Percentiles rank a stretch among this genome's conserved stretches.
Evolutionary conservation across 92 coral and sea anemone species (phyloP).

Genomic region (Siderastrea radians): DNA sequence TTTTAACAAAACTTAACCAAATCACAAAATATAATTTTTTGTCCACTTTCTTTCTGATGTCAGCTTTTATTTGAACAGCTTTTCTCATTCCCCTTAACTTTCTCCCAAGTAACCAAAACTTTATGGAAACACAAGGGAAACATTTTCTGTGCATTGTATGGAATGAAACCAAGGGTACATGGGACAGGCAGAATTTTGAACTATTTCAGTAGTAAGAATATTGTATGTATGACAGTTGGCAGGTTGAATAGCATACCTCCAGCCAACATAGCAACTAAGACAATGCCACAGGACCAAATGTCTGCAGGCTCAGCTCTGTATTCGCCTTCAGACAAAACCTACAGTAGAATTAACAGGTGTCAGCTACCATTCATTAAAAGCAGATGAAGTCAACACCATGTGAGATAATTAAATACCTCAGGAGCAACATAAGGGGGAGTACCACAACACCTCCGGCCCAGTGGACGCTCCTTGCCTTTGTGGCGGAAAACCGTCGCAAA

Average conservation of each 20-base stretch:
- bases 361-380: background rate
- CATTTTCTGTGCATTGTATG: no score
- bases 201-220: no score
- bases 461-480: slow-evolving; percentile 92
- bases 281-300: slow-evolving; percentile 99
- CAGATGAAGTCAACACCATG: background rate
- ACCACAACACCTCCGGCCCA: slow-evolving; percentile 93
- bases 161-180: no score
- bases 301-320: slow-evolving; percentile 98
- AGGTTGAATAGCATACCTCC: slow-evolving; percentile 75
- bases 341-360: background rate
- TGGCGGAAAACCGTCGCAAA: slow-evolving; percentile 93
- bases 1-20: no score
- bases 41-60: no score
- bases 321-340: slow-evolving; percentile 91
- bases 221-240: no score
- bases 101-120: no score
- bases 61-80: no score
- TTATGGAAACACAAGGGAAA: no score
- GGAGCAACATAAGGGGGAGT: slow-evolving; percentile 99
- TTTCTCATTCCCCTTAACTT: no score
- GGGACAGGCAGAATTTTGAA: no score
- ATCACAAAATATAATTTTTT: no score
- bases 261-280: slow-evolving; percentile 95
- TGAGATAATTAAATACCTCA: slow-evolving; percentile 66